phyloP scores from a whole-genome alignment of 2,888 invertebrate genomes.

The Agrochola lychnidis region DNA sequence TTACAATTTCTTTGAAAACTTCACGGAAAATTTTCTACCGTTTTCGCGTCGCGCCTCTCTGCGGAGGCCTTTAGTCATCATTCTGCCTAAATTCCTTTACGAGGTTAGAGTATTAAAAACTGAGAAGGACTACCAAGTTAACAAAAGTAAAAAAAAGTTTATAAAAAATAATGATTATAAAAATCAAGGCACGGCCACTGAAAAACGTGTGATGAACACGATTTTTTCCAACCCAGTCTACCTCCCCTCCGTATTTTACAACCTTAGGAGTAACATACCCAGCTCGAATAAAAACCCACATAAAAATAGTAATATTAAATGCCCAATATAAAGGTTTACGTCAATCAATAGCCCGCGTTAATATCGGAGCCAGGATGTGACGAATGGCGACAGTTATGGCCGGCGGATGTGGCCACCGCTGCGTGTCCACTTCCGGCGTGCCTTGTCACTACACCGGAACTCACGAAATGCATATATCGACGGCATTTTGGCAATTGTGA shows the following conservation, averaged over 20 bases:
- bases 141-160: no score
- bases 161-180: no score
- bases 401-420: conserved; percentile 75
- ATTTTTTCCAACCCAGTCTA: no score
- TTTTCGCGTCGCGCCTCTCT: no score
- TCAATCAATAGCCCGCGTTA: conserved; percentile 71
- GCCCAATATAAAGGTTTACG: conserved; percentile 55
- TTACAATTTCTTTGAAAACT: no score
- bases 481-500: conserved; percentile 51
- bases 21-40: no score
- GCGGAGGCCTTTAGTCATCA: background rate
- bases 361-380: conserved; percentile 75
- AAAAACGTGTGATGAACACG: background rate
- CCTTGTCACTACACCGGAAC: conserved; percentile 75
- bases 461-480: conserved; percentile 66
- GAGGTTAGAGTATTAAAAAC: background rate
- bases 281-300: conserved; percentile 46
- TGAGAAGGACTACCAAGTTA: no score
- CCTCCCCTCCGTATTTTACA: background rate
- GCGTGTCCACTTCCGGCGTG: conserved; percentile 74
- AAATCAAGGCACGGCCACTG: no score
- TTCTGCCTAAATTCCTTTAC: background rate
- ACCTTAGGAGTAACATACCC: conserved; percentile 37
- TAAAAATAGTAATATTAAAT: conserved; percentile 59
- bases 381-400: conserved; percentile 78